Conservation (phyloP, 2,888 invertebrate species). For the Atethmia centrago region DNA sequence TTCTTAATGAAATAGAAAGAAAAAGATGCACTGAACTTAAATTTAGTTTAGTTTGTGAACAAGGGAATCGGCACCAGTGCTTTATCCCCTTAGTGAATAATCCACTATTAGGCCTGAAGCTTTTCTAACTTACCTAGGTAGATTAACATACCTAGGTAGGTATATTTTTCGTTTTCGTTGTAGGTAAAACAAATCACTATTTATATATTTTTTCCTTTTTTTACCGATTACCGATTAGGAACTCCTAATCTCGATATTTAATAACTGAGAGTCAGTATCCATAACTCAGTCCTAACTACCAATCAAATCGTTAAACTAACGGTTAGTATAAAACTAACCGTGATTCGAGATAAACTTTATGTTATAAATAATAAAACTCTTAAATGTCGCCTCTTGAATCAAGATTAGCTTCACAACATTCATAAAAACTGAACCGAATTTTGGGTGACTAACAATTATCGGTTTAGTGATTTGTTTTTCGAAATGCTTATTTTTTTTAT, state of each 20-base stretch:
- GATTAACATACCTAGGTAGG: not conserved
- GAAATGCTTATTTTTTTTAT: not conserved
- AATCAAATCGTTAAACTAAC: conserved; percentile 71
- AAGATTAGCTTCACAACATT: conserved; percentile 87
- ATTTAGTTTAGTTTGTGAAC: too few species aligned
- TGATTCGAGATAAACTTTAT: conserved; percentile 76
- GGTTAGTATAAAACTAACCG: conserved; percentile 69
- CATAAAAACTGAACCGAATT: conserved; percentile 87
- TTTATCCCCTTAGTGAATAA: not conserved
- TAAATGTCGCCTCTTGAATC: conserved; percentile 85
- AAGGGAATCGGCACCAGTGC: too few species aligned
- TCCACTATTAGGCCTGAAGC: not conserved
- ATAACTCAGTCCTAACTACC: conserved; percentile 58
- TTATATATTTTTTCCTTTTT: not conserved
- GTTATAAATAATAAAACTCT: conserved; percentile 89
- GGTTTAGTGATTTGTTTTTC: not conserved
- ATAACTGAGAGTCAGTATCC: conserved; percentile 19
- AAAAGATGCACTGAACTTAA: too few species aligned
- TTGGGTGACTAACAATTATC: conserved; percentile 69
- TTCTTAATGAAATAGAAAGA: too few species aligned
- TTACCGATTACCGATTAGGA: not conserved
- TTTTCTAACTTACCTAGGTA: not conserved
- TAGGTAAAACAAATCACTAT: not conserved
- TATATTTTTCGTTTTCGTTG: not conserved
- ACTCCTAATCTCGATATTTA: conserved; percentile 5